Base-by-base conservation (phyloP, 1,140 invertebrate genomes). In the Coenobita brevimanus region DNA sequence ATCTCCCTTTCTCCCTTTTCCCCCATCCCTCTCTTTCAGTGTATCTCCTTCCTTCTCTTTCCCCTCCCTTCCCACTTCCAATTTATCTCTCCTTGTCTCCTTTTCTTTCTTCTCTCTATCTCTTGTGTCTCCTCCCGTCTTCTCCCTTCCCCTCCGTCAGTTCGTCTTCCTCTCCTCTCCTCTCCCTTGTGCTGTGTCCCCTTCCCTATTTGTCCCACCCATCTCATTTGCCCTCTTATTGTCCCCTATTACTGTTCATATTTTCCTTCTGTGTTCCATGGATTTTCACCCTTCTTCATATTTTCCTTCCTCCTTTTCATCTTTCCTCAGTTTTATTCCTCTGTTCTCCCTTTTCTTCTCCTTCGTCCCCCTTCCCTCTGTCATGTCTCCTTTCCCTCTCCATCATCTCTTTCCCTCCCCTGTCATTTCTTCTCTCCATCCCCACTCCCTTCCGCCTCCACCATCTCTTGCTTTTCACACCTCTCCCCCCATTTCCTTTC, bases 11-110 rank as follows among this genome's bases (percentile, higher is more conserved):
- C 4, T 57, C 17, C 57, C 24, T 50, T 17, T 50, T 50, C 17
- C 36, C 10, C 2, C 24, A n/a, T 3, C 3, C 30, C 30, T 6
- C 2, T 69, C 24, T 46, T 57, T 62, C 1, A 24, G 3, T 71
- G 0, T 62, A 0, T n/a, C 30, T 21, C 24, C 41, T 33, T 78
- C 38, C n/a, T 73, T 27, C 10, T 21, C 33, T n/a, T 33, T n/a
- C 60, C 36, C 24, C 43, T 81, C 78, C n/a, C 13, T 60, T 27
- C 54, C 69, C 27, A 24, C 38, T 41, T 75, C 43, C 24, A n/a
- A n/a, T 67, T 27, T 67, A 13, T 67, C 64, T 67, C 64, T 67
- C 64, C 27, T 27, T 67, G 13, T 67, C 64, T 67, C 64, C 27
- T 27, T 67, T 27, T 67, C 64, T 67, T 27, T 67, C 64, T 67